Conservation (phyloP, 2,113 vertebrate species). For the Sebastes schlegelii region DNA sequence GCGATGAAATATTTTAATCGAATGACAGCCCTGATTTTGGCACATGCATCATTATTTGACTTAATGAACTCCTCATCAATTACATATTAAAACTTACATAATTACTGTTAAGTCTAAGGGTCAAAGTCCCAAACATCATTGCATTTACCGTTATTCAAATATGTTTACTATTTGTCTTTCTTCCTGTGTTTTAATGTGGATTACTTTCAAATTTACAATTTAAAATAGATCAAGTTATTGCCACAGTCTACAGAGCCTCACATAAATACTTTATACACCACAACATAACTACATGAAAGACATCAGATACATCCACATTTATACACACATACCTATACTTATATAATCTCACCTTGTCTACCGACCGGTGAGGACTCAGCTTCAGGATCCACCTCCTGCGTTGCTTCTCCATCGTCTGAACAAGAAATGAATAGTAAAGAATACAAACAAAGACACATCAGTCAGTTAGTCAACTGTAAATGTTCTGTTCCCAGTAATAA, state of each 20-base stretch:
- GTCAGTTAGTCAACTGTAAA: background rate
- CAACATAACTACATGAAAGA: too few species aligned
- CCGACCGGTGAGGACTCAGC: background rate
- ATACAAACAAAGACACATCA: background rate
- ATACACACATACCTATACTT: too few species aligned
- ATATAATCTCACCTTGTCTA: constrained; percentile 37
- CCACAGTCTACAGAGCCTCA: too few species aligned
- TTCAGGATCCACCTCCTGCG: constrained; percentile 1
- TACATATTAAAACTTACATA: background rate
- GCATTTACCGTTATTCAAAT: background rate
- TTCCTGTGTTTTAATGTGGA: background rate
- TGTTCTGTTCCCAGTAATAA: background rate
- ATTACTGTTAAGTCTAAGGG: background rate
- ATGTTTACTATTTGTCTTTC: background rate
- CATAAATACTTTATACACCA: too few species aligned
- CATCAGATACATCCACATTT: too few species aligned
- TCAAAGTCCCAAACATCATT: background rate
- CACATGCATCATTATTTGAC: background rate
- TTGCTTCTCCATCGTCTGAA: background rate
- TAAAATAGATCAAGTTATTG: background rate
- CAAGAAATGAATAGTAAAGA: background rate
- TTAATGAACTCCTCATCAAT: background rate
- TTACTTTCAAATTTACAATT: background rate
- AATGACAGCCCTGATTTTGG: too few species aligned
- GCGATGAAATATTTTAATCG: too few species aligned